A percentile compares a stretch with the other conserved stretches of the same genome.
Conservation (phyloP, 1,140 invertebrate genomes). For the Panagrolaimus sp. region DNA sequence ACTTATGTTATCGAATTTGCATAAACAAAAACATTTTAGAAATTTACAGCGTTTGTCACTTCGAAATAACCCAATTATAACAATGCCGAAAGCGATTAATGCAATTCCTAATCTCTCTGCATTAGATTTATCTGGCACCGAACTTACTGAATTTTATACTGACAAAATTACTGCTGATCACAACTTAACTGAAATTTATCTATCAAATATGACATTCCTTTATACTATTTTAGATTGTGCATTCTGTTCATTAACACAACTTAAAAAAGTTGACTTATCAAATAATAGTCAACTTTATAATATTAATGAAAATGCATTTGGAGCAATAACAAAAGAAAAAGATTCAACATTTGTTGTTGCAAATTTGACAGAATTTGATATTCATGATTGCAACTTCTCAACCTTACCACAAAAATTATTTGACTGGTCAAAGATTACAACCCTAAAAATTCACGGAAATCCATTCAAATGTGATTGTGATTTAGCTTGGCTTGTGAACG, state of each 20-base stretch:
- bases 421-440: neutral
- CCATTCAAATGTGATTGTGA: neutral
- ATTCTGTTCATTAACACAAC: neutral
- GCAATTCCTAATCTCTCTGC: neutral
- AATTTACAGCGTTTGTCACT: neutral
- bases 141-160: neutral
- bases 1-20: neutral
- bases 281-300: conserved; percentile 20
- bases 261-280: conserved; percentile 15
- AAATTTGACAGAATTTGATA: neutral
- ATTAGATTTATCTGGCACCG: neutral
- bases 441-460: conserved; percentile 1
- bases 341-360: neutral
- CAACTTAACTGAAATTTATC: neutral
- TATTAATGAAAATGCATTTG: conserved; percentile 25
- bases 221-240: neutral
- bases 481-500: neutral
- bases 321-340: neutral
- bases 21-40: neutral
- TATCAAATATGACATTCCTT: neutral
- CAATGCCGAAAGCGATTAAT: neutral
- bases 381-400: neutral
- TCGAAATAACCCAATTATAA: neutral
- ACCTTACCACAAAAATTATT: neutral
- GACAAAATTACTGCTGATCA: neutral